These are phyloP conservation scores for Hirtodrosophila duncani DNA, from an alignment of 2,888 invertebrate species.

Conservation along the genomic window DNA sequence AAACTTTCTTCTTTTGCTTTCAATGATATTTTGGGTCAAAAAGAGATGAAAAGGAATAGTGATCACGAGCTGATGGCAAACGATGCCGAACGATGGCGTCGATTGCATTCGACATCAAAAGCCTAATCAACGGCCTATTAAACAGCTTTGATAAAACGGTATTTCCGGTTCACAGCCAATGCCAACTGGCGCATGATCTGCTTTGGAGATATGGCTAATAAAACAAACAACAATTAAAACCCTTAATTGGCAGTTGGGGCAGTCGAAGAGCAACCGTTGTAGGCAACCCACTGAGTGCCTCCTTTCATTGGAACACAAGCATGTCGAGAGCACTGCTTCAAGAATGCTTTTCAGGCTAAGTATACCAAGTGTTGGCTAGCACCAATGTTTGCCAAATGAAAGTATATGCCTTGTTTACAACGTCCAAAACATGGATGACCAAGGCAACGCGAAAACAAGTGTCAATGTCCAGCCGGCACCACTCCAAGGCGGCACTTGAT, in stretches of 20 bases:
- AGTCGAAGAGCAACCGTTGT: no score
- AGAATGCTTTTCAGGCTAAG: no score
- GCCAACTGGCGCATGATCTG: conserved; percentile 32
- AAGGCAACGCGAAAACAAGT: conserved; percentile 47
- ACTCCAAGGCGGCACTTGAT: conserved; percentile 44
- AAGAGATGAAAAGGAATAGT: conserved; percentile 35
- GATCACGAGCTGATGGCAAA: conserved; percentile 5
- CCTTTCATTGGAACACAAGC: no score
- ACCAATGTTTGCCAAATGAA: conserved; percentile 50
- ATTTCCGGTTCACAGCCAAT: conserved; percentile 53
- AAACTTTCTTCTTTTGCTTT: conserved; percentile 68
- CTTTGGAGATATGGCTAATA: conserved; percentile 38
- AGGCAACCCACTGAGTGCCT: no score
- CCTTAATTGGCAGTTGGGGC: conserved; percentile 11
- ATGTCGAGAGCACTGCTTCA: no score
- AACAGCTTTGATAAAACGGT: conserved; percentile 54
- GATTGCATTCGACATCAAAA: not conserved
- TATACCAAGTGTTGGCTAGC: no score
- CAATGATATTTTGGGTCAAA: conserved; percentile 69
- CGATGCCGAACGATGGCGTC: conserved; percentile 23
- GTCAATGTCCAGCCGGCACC: conserved; percentile 61
- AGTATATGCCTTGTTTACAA: conserved; percentile 38
- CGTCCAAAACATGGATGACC: conserved; percentile 29
- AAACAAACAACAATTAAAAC: conserved; percentile 45
- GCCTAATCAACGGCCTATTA: conserved; percentile 13